phyloP scores from a whole-genome alignment of 2,888 invertebrate genomes.

The Exocentrus adspersus region DNA sequence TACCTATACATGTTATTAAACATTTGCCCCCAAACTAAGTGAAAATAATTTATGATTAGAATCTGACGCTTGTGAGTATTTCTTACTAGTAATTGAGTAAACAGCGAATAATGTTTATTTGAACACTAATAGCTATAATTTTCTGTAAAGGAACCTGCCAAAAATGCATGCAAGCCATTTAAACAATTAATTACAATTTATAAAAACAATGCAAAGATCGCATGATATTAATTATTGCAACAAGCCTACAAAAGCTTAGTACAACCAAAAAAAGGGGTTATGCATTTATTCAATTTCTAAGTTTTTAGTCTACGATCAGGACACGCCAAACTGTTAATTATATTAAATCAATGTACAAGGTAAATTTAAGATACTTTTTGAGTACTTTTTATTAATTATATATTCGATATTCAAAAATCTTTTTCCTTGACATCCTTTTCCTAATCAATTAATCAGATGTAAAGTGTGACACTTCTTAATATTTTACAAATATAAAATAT shows the following conservation, averaged over 20 bases:
- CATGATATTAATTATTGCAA: neutral
- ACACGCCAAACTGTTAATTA: neutral
- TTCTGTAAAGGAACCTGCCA: too few species aligned
- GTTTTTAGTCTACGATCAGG: constrained; percentile 3
- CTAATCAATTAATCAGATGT: constrained; percentile 5
- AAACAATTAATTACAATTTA: too few species aligned
- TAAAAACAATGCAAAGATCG: neutral
- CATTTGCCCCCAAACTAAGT: too few species aligned
- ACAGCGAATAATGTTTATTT: too few species aligned
- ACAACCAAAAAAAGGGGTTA: neutral
- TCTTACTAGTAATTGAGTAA: too few species aligned
- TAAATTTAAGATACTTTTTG: neutral
- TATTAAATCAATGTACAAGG: neutral
- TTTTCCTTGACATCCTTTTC: constrained; percentile 11
- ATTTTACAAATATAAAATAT: too few species aligned
- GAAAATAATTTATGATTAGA: too few species aligned
- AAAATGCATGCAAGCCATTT: too few species aligned
- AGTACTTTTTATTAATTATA: constrained; percentile 3
- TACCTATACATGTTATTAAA: too few species aligned
- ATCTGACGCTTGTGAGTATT: too few species aligned
- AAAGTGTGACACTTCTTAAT: neutral
- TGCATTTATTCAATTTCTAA: neutral
- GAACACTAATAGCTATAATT: too few species aligned
- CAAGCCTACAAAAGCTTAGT: neutral
- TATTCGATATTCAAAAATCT: neutral